Evolutionary conservation across 2,797 vertebrate genomes (phyloP).

Genomic region (Cyprinella venusta): DNA sequence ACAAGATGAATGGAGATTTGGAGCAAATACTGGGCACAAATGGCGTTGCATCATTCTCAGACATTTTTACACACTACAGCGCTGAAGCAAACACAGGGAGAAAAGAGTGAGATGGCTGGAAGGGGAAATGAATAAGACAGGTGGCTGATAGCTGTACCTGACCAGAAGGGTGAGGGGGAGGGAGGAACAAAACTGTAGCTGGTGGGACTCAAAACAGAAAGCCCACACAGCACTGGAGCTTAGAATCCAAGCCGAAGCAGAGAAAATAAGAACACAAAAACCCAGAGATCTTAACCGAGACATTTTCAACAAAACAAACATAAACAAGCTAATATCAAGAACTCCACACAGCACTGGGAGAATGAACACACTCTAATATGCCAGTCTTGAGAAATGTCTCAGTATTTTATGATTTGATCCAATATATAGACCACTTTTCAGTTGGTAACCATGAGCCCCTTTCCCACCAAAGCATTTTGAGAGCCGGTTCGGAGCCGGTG

Average conservation of each 20-base stretch:
- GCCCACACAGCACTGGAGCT: conserved; percentile 94
- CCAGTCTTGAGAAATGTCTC: not conserved
- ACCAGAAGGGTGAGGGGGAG: conserved; percentile 98
- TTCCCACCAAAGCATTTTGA: too few species aligned
- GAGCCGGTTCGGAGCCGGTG: too few species aligned
- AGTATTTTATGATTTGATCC: not conserved
- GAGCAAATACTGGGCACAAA: conserved; percentile 6
- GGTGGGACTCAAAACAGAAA: conserved; percentile 94
- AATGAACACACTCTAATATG: conserved; percentile 2
- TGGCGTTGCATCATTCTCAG: not conserved
- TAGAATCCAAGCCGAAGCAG: conserved; percentile 69
- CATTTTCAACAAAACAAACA: conserved; percentile 63
- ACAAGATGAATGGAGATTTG: conserved; percentile 22
- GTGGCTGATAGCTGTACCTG: conserved; percentile 87
- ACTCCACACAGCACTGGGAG: not conserved
- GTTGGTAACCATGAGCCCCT: too few species aligned
- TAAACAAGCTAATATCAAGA: conserved; percentile 2
- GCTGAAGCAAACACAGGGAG: conserved; percentile 8
- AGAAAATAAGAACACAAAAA: conserved; percentile 57
- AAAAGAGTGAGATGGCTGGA: conserved; percentile 49
- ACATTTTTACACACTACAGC: not conserved
- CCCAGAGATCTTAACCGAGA: conserved; percentile 5
- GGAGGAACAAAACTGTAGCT: conserved; percentile 97
- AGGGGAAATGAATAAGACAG: conserved; percentile 37
- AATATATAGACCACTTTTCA: not conserved